Conservation (phyloP, 2,113 vertebrate species). For the Sylvietta virens region DNA sequence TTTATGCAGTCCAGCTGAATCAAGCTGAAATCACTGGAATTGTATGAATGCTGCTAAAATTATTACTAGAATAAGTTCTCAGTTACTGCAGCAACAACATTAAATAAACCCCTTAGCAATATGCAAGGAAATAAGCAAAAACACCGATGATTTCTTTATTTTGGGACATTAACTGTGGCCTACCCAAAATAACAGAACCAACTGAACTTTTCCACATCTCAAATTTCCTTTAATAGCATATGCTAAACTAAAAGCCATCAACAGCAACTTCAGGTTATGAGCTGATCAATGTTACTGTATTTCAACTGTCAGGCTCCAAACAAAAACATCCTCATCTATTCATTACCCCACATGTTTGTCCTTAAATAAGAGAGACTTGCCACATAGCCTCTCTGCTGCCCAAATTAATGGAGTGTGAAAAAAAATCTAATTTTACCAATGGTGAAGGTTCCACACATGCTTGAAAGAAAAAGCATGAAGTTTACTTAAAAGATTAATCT, state of each 20-base stretch:
- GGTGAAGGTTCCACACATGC: background rate
- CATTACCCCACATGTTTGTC: background rate
- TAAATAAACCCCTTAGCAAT: background rate
- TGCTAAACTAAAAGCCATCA: background rate
- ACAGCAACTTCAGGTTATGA: background rate
- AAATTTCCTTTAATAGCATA: background rate
- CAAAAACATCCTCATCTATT: background rate
- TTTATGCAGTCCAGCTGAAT: background rate
- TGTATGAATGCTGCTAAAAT: background rate
- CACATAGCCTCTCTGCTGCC: background rate
- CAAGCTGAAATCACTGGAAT: background rate
- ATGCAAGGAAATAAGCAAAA: background rate
- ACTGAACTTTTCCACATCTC: background rate
- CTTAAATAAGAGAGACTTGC: background rate
- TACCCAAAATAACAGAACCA: background rate
- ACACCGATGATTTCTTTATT: background rate
- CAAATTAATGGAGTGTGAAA: background rate
- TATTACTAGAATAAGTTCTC: background rate
- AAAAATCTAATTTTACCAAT: background rate
- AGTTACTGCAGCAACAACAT: background rate
- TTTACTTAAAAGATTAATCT: background rate
- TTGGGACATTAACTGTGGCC: background rate
- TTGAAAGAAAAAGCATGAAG: background rate
- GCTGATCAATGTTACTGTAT: background rate
- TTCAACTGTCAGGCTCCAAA: background rate